Evolutionary conservation across 2,113 vertebrate genomes (phyloP).

Genomic region (Notiomystis cincta): DNA sequence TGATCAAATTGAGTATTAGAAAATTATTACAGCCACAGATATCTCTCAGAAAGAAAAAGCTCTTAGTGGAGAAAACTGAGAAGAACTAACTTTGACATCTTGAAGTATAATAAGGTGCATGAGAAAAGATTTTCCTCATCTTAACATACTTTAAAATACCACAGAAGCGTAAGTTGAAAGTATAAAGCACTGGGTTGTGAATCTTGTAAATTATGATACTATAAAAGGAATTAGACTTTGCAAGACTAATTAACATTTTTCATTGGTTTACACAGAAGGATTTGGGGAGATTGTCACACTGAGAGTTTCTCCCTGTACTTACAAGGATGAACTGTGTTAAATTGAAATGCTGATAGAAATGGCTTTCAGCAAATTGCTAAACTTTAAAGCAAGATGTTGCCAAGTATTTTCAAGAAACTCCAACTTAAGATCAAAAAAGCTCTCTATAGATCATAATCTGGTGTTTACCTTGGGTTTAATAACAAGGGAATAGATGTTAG

Average conservation of each 20-base stretch:
- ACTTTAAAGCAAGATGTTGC: neutral
- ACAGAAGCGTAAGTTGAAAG: neutral
- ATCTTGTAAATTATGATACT: neutral
- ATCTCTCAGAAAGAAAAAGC: neutral
- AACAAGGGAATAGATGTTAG: neutral
- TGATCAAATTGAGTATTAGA: neutral
- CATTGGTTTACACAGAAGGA: neutral
- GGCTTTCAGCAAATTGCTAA: neutral
- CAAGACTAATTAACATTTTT: slow-evolving; percentile 7
- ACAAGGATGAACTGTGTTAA: neutral
- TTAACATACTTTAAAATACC: neutral
- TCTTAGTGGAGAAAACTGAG: neutral
- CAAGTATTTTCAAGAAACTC: neutral
- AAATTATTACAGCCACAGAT: neutral
- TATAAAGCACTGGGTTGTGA: neutral
- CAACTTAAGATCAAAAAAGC: neutral
- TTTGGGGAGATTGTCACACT: neutral
- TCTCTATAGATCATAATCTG: neutral
- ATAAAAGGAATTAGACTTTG: neutral
- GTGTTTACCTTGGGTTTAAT: neutral
- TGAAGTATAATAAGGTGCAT: neutral
- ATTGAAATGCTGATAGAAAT: neutral
- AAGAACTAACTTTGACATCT: neutral
- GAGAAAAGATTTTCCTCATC: neutral
- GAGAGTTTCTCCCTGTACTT: neutral